Conservation (phyloP, 2,888 invertebrate species). For the Dicyrtomina minuta region DNA sequence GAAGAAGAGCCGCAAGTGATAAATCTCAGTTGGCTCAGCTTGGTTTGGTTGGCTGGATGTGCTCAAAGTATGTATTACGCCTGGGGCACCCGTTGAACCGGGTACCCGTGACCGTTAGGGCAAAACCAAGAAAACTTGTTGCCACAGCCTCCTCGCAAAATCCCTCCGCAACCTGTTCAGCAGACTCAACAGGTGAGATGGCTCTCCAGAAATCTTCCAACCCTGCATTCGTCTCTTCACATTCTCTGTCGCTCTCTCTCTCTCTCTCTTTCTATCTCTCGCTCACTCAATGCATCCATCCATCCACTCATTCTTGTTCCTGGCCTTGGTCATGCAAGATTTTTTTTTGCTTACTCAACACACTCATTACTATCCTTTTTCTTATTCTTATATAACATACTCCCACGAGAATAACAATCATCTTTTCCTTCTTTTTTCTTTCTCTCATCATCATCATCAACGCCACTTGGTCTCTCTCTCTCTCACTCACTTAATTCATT, state of each 20-base stretch:
- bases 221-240: conserved; percentile 2
- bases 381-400: conserved; percentile 27
- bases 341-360: conserved; percentile 43
- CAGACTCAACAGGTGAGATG: conserved; percentile 42
- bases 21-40: conserved; percentile 31
- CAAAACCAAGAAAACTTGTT: conserved; percentile 40
- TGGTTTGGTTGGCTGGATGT: conserved; percentile 11
- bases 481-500: conserved; percentile 32
- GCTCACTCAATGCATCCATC: no score
- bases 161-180: conserved; percentile 40
- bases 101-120: conserved; percentile 53
- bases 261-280: not conserved
- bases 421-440: conserved; percentile 25
- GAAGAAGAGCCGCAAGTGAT: conserved; percentile 30
- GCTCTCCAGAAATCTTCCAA: conserved; percentile 27
- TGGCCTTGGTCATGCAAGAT: conserved; percentile 45
- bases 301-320: conserved; percentile 27
- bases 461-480: conserved; percentile 8
- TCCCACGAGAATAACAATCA: conserved; percentile 45
- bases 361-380: conserved; percentile 35
- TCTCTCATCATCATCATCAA: conserved; percentile 19
- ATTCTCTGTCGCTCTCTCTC: conserved; percentile 6
- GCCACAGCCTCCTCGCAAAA: conserved; percentile 37
- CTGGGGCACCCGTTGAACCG: conserved; percentile 50
- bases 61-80: conserved; percentile 41